These are phyloP conservation scores for Diplazon laetatorius DNA, from an alignment of 2,888 invertebrate genomes.

Conservation along the genomic window DNA sequence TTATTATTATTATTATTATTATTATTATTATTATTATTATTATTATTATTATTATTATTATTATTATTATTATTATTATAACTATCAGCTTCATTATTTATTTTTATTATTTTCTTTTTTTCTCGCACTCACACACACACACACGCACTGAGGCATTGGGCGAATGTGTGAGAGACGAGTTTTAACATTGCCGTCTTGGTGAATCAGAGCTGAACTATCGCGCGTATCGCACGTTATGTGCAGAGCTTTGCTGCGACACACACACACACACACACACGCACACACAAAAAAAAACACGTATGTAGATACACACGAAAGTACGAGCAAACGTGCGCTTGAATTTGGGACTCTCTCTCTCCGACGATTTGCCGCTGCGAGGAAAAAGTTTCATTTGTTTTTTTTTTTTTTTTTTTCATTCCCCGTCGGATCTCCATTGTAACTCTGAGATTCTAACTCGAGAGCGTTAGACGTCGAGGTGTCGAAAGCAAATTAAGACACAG, in stretches of 20 bases:
- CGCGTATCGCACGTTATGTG: conserved; percentile 70
- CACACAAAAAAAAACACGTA: too few relatives aligned
- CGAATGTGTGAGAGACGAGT: conserved; percentile 54
- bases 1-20: too few relatives aligned
- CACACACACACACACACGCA: conserved; percentile 58
- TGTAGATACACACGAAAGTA: conserved; percentile 25
- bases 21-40: too few relatives aligned
- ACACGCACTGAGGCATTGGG: conserved; percentile 29
- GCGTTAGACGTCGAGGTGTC: conserved; percentile 52
- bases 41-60: too few relatives aligned
- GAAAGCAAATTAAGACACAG: conserved; percentile 60
- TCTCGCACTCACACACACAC: conserved; percentile 27
- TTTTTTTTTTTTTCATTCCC: neutral
- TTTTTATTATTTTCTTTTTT: too few relatives aligned
- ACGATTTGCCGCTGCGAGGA: neutral
- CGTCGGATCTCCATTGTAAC: conserved; percentile 34
- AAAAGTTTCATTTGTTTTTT: too few relatives aligned
- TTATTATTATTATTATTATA: too few relatives aligned
- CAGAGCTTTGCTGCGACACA: conserved; percentile 72
- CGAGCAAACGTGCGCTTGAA: too few relatives aligned
- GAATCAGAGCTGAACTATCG: conserved; percentile 80
- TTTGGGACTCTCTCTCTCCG: neutral
- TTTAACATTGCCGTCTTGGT: conserved; percentile 60
- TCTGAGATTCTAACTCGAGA: conserved; percentile 49
- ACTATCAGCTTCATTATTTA: too few relatives aligned